Evolutionary conservation across 2,888 invertebrate species (phyloP), one percentile per base, ranked within the genome.

Genomic region (Anaspis maculata): DNA sequence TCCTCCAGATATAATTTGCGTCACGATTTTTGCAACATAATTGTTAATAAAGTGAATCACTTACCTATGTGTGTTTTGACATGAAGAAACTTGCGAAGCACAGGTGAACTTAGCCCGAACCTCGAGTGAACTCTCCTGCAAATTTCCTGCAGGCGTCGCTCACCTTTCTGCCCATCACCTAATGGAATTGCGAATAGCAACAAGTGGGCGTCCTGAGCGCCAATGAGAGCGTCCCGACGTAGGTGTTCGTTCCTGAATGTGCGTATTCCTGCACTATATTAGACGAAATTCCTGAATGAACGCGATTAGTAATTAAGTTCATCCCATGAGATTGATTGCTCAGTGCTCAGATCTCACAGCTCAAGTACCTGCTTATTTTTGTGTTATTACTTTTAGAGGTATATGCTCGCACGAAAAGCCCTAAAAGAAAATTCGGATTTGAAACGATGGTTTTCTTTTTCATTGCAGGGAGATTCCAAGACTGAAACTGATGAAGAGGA

Each of bases 131-230:
- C n/a, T n/a, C n/a, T n/a, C n/a, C n/a, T n/a, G n/a, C n/a, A n/a
- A n/a, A n/a, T n/a, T n/a, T n/a, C n/a, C n/a, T n/a, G n/a, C n/a
- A n/a, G n/a, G n/a, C n/a, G n/a, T n/a, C n/a, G n/a, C n/a, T n/a
- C n/a, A n/a, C n/a, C n/a, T n/a, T n/a, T n/a, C n/a, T 30, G 31
- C 27, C 27, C 26, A 25, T 34, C 26, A 22, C 24, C 45, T 32
- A 46, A 40, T 42, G 37, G 37, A 41, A 41, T 23, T 31, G 32
- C 27, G 32, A 33, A 13, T 24, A 33, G 46, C 45, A 46, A 46
- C 50, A 49, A 46, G 49, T 48, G 51, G 51, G 50, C 50, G 50
- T 36, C 40, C 13, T 11, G 25, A 29, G 32, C 31, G 33, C 55
- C 55, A 55, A 55, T 55, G 32, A 39, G 33, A 37, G 39, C 41